Conservation (phyloP, 2,113 vertebrate genomes). For the Diadophis punctatus region DNA sequence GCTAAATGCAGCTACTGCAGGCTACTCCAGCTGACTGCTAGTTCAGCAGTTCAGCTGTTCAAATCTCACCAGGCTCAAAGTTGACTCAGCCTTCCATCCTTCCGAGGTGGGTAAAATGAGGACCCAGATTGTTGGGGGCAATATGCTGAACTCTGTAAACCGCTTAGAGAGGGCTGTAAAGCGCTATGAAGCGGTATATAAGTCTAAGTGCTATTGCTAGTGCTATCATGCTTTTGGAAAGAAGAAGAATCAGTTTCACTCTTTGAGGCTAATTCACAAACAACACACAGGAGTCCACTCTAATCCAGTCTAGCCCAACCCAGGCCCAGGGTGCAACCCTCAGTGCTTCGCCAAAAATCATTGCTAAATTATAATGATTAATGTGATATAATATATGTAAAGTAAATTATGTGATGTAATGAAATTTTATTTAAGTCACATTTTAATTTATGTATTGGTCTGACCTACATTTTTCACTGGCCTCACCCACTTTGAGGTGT, state of each 20-base stretch:
- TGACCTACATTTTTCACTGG: not conserved
- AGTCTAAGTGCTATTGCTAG: too few species aligned
- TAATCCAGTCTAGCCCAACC: not conserved
- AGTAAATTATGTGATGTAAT: not conserved
- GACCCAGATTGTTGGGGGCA: too few species aligned
- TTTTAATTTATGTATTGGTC: not conserved
- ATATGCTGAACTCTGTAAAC: too few species aligned
- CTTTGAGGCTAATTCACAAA: not conserved
- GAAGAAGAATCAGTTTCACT: not conserved
- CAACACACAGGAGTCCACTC: not conserved
- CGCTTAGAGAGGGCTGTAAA: too few species aligned
- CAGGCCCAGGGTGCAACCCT: not conserved
- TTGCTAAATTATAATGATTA: not conserved
- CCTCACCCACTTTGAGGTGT: not conserved
- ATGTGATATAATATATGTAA: not conserved
- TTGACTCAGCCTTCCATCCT: too few species aligned
- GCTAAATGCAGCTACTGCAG: too few species aligned
- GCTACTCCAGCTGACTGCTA: too few species aligned
- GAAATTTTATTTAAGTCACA: not conserved
- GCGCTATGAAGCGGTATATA: too few species aligned
- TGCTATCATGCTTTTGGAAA: not conserved
- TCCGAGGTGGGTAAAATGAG: too few species aligned
- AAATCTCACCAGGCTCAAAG: too few species aligned
- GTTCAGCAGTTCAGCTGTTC: too few species aligned
- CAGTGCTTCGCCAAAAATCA: not conserved